Evolutionary conservation across 2,888 invertebrate genomes (phyloP).

Genomic region (Hypena proboscidalis): DNA sequence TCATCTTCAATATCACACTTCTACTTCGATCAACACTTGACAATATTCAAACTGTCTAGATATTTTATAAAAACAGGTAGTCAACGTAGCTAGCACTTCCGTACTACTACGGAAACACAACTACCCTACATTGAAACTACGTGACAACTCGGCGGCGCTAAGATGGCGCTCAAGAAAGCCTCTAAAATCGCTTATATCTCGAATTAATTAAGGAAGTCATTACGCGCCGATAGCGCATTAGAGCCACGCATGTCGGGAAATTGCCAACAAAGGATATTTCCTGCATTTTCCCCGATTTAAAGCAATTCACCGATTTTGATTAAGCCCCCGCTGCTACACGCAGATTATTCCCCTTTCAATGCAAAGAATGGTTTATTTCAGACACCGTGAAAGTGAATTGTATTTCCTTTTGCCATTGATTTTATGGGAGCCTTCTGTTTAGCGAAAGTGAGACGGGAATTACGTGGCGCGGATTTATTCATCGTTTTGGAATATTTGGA

Average conservation of each 20-base stretch:
- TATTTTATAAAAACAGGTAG: no score
- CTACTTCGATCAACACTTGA: no score
- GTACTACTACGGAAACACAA: conserved; percentile 8
- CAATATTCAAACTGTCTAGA: no score
- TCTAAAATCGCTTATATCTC: conserved; percentile 75
- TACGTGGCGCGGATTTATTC: conserved; percentile 25
- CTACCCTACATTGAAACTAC: conserved; percentile 28
- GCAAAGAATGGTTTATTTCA: conserved; percentile 84
- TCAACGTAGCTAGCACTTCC: neutral
- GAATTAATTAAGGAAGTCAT: conserved; percentile 85
- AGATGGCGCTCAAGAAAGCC: conserved; percentile 26
- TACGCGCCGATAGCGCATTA: conserved; percentile 82
- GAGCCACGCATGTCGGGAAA: conserved; percentile 81
- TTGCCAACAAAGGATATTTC: conserved; percentile 83
- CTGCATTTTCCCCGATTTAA: conserved; percentile 85
- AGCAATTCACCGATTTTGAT: conserved; percentile 85
- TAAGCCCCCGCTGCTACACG: conserved; percentile 81
- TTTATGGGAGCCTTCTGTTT: conserved; percentile 60
- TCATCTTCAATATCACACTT: no score
- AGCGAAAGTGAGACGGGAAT: conserved; percentile 50
- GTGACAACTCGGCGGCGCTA: conserved; percentile 32
- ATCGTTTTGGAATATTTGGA: conserved; percentile 36
- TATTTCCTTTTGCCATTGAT: conserved; percentile 80
- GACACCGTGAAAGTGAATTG: conserved; percentile 83
- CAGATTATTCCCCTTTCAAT: conserved; percentile 84